Evolutionary conservation across 2,113 vertebrate species (phyloP), one percentile per base, ranked within the genome.

Genomic region (Lophotis ruficrista): DNA sequence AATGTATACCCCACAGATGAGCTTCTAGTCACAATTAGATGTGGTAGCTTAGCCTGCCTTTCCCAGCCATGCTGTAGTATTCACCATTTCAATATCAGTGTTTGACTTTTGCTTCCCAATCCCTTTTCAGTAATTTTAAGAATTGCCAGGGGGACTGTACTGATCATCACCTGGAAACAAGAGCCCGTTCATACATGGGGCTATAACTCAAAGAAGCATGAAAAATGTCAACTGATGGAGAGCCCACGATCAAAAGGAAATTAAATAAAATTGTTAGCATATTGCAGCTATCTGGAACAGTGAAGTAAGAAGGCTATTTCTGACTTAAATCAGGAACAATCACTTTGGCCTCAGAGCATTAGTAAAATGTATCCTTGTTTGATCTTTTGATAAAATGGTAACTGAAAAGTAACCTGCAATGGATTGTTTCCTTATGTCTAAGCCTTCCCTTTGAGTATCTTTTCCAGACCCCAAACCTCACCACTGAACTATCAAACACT

Each of bases 231-330:
- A 21, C 21, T 68, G 19, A 14, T 50, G 23, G 24, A 77, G 43
- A 73, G 9, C 2, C 50, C 30, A 69, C 0, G 0, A 41, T 65
- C 21, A 57, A 71, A 85, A 48, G 0, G 3, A 84, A 89, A 84
- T n/a, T 37, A 8, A 64, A 17, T n/a, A 23, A 23, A 57, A 84
- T 37, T 23, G 9, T 31, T n/a, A 65, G 30, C 3, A 22, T 24
- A 19, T 22, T 62, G 16, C 7, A 9, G 10, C 38, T 80, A 14
- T 38, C 17, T 37, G 37, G 8, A 61, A 64, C 0, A 2, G 2
- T 17, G 25, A 62, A 73, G 24, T 22, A 70, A 21, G 62, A 86
- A n/a, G 10, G 17, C 5, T 72, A 27, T 30, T 57, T 68, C 82
- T 90, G 31, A 53, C 30, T 61, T 83, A 57, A 72, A 41, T 8